Evolutionary conservation across 2,888 invertebrate species (phyloP).

Genomic region (Drosophila fulvimacula): DNA sequence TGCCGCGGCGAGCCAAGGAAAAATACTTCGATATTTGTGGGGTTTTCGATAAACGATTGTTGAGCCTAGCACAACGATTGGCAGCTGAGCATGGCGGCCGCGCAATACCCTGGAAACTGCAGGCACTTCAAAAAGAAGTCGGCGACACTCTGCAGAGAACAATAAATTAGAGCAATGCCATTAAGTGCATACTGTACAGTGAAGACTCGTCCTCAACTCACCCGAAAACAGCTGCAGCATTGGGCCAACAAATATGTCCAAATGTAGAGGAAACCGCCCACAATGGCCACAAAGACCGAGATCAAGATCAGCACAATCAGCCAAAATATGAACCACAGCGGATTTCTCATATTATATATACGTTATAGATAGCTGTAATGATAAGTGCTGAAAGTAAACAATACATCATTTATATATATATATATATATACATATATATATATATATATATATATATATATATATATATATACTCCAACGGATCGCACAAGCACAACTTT

Average conservation of each 20-base stretch:
- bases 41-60: conserved; percentile 1
- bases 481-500: conserved; percentile 22
- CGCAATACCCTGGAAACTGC: conserved; percentile 50
- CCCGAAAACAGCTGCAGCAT: conserved; percentile 46
- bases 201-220: conserved; percentile 5
- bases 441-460: conserved; percentile 1
- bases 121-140: conserved; percentile 44
- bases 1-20: neutral
- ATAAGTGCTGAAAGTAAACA: conserved; percentile 1
- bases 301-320: conserved; percentile 31
- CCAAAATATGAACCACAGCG: conserved; percentile 49
- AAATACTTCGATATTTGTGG: neutral
- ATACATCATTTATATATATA: neutral
- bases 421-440: too few species aligned
- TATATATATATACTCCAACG: neutral
- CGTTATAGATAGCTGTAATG: neutral
- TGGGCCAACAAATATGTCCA: conserved; percentile 36
- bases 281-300: conserved; percentile 32
- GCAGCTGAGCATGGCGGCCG: conserved; percentile 46
- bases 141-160: conserved; percentile 20
- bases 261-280: conserved; percentile 44
- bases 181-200: neutral
- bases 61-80: conserved; percentile 34
- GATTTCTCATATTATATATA: conserved; percentile 37
- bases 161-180: neutral